These are phyloP conservation scores for Cladopsammia gracilis DNA, from an alignment of 64 coral and sea anemone genomes.

Conservation along the genomic window DNA sequence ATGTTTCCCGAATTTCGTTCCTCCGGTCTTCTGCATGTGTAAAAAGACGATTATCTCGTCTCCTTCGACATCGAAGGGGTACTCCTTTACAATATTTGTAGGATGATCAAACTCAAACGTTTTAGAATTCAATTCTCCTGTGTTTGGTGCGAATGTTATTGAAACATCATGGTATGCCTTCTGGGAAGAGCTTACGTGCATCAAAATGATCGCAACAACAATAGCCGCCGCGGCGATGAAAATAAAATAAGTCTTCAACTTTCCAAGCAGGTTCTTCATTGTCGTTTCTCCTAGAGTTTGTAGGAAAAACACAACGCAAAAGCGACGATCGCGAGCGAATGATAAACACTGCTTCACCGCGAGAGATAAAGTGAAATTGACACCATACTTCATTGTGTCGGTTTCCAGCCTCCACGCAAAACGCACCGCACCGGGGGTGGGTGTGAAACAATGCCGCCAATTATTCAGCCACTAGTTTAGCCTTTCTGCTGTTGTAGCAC, in stretches of 20 bases:
- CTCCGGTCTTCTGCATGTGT: slow-evolving; percentile 98
- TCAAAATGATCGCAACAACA: not conserved
- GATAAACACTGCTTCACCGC: not conserved
- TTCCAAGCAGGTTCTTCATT: not conserved
- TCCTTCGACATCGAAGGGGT: slow-evolving; percentile 53
- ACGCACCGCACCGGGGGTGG: too few species aligned
- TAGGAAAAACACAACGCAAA: not conserved
- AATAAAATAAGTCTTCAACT: slow-evolving; percentile 10
- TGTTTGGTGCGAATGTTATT: not conserved
- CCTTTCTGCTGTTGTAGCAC: too few species aligned
- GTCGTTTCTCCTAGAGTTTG: not conserved
- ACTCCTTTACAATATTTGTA: slow-evolving; percentile 6
- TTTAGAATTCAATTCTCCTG: not conserved
- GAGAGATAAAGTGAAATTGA: slow-evolving; percentile 5
- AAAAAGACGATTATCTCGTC: slow-evolving; percentile 90
- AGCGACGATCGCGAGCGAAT: not conserved
- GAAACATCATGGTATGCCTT: not conserved
- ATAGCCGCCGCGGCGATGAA: not conserved
- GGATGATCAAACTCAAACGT: not conserved
- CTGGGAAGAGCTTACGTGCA: not conserved
- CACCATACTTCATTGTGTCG: not conserved
- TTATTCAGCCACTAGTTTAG: too few species aligned
- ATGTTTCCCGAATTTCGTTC: slow-evolving; percentile 91
- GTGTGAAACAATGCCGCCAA: too few species aligned
- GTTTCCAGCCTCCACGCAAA: too few species aligned